Base-by-base conservation (phyloP, 2,888 invertebrate genomes). In the Smittia aterrima region DNA sequence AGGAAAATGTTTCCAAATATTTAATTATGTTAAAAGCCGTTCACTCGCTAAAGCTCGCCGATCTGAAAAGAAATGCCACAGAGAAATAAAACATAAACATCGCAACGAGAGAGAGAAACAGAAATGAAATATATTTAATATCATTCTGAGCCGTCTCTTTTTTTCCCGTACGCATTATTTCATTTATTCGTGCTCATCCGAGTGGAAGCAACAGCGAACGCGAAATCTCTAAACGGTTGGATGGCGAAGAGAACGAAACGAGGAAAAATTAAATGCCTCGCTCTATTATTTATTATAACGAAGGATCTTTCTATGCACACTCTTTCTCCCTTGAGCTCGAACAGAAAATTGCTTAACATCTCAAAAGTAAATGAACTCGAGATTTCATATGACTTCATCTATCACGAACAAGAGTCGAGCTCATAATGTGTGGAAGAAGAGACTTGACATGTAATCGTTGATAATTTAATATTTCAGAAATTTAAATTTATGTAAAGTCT, bases 181-280 rank as follows among this genome's bases (percentile, higher is more conserved):
- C 70, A 70, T 70, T 70, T 68, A 68, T 68, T 68, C 25, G 32
- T 27, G 47, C 20, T 54, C 70, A 70, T 53, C 70, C 70, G 24
- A 32, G 22, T 70, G 70, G 70, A 70, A 70, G 53, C 53, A 70
- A 70, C 70, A 70, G n/a, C 58, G 58, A 58, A 70, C 70, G 70
- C 70, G 70, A 70, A 67, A 70, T 70, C 70, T 70, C 70, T 67
- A n/a, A 40, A 40, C 38, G 20, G 25, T 22, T 53, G 70, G 54
- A 70, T 54, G 53, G 70, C 70, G 64, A 64, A n/a, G n/a, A 27
- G 64, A 64, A 22, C 13, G 64, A 64, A 27, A 64, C 1, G 27
- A 7, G 2, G 27, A 24, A 67, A 41, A 27, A 64, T 64, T 64
- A 64, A 64, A 64, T 64, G 64, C 64, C 64, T 64, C 64, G 64